A percentile compares a stretch with the other conserved stretches of the same genome.
These are phyloP conservation scores for Scomber colias DNA, from an alignment of 2,113 vertebrate genomes.

Conservation along the genomic window DNA sequence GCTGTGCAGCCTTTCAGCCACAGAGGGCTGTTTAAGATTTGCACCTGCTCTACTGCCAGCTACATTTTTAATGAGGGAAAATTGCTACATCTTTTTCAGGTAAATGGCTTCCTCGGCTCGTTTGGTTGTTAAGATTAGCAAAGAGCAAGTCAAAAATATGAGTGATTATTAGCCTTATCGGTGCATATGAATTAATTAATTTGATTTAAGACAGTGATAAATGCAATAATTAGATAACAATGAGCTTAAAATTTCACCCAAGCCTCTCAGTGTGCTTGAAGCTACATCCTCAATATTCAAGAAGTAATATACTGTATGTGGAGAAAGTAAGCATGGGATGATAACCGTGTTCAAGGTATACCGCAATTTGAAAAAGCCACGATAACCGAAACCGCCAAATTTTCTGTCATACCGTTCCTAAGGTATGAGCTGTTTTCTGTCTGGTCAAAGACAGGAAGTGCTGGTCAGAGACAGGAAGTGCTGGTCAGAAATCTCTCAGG, in stretches of 20 bases:
- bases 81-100: constrained; percentile 59
- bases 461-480: too few relatives aligned
- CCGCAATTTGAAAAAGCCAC: too few relatives aligned
- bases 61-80: constrained; percentile 73
- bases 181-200: constrained; percentile 3
- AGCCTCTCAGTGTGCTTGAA: constrained; percentile 12
- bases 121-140: constrained; percentile 46
- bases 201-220: constrained; percentile 40
- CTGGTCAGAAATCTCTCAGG: too few relatives aligned
- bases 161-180: constrained; percentile 35
- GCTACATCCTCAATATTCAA: constrained; percentile 39
- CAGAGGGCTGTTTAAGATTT: constrained; percentile 56
- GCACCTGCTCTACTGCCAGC: constrained; percentile 75
- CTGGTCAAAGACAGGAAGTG: too few relatives aligned
- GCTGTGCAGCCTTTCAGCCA: constrained; percentile 59
- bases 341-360: too few relatives aligned
- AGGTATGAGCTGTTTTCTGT: too few relatives aligned
- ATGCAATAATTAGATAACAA: constrained; percentile 46
- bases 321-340: neutral
- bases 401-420: too few relatives aligned
- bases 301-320: neutral
- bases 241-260: constrained; percentile 23
- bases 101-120: constrained; percentile 57
- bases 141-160: constrained; percentile 7
- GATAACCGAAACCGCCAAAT: too few relatives aligned